phyloP scores from a whole-genome alignment of 2,113 vertebrate species.

The Megaceryle torquata region DNA sequence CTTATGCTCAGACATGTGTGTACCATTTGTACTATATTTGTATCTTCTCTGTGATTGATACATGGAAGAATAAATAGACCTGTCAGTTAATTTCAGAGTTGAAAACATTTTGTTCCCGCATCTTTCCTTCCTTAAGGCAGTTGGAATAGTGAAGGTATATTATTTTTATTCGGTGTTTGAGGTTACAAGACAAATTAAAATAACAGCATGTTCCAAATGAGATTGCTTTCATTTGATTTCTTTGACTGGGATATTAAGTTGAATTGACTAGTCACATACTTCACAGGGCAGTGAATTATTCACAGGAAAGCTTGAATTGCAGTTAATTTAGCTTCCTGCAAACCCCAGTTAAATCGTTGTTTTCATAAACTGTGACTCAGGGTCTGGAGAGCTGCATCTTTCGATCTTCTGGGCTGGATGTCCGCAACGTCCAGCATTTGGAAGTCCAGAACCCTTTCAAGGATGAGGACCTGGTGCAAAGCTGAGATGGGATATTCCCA shows the following conservation, averaged over 20 bases:
- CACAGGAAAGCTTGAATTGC: neutral
- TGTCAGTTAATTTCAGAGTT: neutral
- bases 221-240: slow-evolving; percentile 31
- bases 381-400: neutral
- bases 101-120: slow-evolving; percentile 18
- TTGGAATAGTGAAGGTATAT: neutral
- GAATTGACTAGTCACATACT: neutral
- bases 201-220: neutral
- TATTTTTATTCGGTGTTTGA: neutral
- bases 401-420: neutral
- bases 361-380: neutral
- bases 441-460: neutral
- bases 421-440: fast-evolving
- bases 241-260: slow-evolving; percentile 1
- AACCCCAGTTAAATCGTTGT: neutral
- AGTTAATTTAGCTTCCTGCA: neutral
- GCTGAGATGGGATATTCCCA: neutral
- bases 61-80: neutral
- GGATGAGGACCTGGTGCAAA: fast-evolving
- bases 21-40: neutral
- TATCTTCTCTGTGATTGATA: neutral
- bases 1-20: neutral
- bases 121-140: neutral
- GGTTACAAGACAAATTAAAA: neutral
- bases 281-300: slow-evolving; percentile 13